Evolutionary conservation across 2,797 vertebrate genomes (phyloP), one percentile per base, ranked within the genome.

Genomic region (Xenopus petersii): DNA sequence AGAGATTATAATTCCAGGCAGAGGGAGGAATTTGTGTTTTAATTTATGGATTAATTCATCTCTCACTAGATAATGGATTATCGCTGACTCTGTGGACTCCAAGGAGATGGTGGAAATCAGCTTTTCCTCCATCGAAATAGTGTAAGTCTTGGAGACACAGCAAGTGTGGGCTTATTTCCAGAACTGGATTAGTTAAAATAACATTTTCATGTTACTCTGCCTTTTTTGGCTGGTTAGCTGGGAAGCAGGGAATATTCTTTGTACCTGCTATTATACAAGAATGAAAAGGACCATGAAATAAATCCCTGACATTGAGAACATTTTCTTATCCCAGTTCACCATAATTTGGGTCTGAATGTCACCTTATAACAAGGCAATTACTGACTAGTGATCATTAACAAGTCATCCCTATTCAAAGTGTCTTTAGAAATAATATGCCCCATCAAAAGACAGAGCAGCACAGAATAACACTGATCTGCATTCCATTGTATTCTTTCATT

Each of bases 301-400:
- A 72, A 72, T 67, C 26, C 49, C 70, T 72, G 70, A 67, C 65
- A 78, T 24, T 67, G 59, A 17, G 64, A 78, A 63, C 60, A 78
- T 68, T 73, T 73, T 67, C 70, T 64, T 72, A 78, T 69, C 75
- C 12, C 16, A 64, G 71, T 73, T 69, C 76, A 74, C 76, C 71
- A 64, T 65, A 73, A 79, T 79, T 79, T 74, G 64, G 61, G 61
- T 69, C 54, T 78, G 67, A 73, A 79, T 64, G 71, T 79, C 71
- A 79, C 61, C 49, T 68, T 70, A 70, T 36, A 79, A 70, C 33
- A 36, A 79, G 77, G 62, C 54, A 79, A 74, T 79, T 79, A 79
- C 76, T 59, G 54, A 74, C 61, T 74, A 79, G 54, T 66, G 67
- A 79, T 70, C 71, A 74, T 74, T 79, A 79, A 15, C 60, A 54